phyloP scores from a whole-genome alignment of 2,797 vertebrate genomes.

The Oreonectes daqikongensis region DNA sequence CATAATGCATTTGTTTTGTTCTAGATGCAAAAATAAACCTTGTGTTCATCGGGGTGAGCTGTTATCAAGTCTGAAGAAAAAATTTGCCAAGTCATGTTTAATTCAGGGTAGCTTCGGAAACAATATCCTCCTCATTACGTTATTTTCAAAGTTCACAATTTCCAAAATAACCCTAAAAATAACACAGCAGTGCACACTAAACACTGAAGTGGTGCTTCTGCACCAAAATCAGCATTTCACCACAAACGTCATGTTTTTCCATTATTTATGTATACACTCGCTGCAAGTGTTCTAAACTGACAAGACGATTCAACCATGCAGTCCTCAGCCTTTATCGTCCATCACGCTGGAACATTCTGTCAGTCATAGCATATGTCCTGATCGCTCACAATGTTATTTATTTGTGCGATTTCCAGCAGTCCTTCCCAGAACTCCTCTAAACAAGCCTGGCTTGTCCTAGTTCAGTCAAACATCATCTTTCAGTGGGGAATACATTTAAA shows the following conservation, averaged over 20 bases:
- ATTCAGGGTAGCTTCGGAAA: conserved; percentile 23
- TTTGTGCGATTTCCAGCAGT: conserved; percentile 45
- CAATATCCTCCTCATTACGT: neutral
- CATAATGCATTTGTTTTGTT: conserved; percentile 48
- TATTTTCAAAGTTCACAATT: neutral
- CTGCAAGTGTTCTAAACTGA: conserved; percentile 21
- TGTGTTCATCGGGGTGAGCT: conserved; percentile 14
- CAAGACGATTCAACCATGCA: conserved; percentile 27
- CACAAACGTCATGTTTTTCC: conserved; percentile 31
- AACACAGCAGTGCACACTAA: conserved; percentile 2
- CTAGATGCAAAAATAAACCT: conserved; percentile 45
- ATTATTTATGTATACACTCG: conserved; percentile 31
- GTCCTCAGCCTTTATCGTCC: conserved; percentile 27
- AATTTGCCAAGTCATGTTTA: conserved; percentile 32
- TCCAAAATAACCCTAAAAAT: conserved; percentile 23
- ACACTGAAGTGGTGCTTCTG: neutral
- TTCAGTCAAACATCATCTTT: conserved; percentile 53
- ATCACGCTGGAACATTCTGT: conserved; percentile 29
- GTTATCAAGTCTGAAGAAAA: conserved; percentile 18
- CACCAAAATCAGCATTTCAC: conserved; percentile 27
- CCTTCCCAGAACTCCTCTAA: conserved; percentile 36
- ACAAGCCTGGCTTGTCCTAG: conserved; percentile 49
- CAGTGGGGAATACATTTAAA: conserved; percentile 38
- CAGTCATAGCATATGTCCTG: conserved; percentile 27
- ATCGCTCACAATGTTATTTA: conserved; percentile 40